A percentile compares a stretch with the other conserved stretches of the same genome.
phyloP scores from a whole-genome alignment of 1,140 invertebrate species.

The Mesaphorura yosii region DNA sequence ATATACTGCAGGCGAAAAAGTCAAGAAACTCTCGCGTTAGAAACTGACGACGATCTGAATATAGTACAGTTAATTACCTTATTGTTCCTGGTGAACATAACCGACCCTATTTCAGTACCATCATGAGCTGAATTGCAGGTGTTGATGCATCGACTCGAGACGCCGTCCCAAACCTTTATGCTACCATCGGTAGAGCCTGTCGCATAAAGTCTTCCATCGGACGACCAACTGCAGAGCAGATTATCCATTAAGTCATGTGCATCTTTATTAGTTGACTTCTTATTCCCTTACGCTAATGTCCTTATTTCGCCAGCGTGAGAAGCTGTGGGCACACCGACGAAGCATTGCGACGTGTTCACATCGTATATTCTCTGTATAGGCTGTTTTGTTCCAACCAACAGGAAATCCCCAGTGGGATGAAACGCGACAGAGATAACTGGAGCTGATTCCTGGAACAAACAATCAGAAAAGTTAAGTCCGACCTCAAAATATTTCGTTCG shows the following conservation, averaged over 20 bases:
- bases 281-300: conserved; percentile 46
- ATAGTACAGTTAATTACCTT: conserved; percentile 52
- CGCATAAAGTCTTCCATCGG: conserved; percentile 76
- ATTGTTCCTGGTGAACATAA: conserved; percentile 87
- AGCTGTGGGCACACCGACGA: conserved; percentile 80
- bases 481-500: not conserved
- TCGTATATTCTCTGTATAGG: conserved; percentile 85
- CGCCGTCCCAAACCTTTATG: conserved; percentile 92
- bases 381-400: conserved; percentile 87
- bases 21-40: too few relatives aligned
- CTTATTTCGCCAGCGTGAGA: conserved; percentile 83
- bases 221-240: conserved; percentile 55
- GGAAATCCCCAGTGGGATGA: conserved; percentile 88
- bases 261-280: not conserved
- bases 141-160: conserved; percentile 87
- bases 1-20: conserved; percentile 61
- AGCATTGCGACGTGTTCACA: conserved; percentile 89
- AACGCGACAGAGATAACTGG: conserved; percentile 78
- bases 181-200: conserved; percentile 82
- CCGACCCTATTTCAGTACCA: conserved; percentile 85
- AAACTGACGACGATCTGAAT: too few relatives aligned
- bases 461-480: not conserved
- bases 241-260: not conserved
- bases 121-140: conserved; percentile 89
- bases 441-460: conserved; percentile 65